Evolutionary conservation across 2,888 invertebrate genomes (phyloP).

Genomic region (Keiferia lycopersicella): DNA sequence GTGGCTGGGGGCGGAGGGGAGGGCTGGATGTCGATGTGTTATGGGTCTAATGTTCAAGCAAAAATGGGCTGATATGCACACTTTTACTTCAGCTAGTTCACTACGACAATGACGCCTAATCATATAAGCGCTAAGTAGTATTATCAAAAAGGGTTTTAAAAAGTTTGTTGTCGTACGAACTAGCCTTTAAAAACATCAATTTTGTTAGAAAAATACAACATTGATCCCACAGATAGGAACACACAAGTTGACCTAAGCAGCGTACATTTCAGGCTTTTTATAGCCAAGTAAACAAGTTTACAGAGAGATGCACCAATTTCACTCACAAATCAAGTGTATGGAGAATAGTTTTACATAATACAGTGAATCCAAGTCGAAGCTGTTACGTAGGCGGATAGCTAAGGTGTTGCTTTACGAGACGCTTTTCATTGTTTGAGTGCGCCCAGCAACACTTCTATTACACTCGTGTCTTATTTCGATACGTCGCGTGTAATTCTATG

Average conservation of each 20-base stretch:
- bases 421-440: not conserved
- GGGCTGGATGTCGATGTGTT: constrained; percentile 28
- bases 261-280: not conserved
- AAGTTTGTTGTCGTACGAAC: not conserved
- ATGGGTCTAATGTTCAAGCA: constrained; percentile 21
- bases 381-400: not conserved
- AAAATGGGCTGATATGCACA: constrained; percentile 3
- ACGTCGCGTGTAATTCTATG: not conserved
- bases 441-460: constrained; percentile 13
- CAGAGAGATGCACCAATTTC: not conserved
- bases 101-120: not conserved
- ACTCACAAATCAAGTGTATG: not conserved
- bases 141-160: not conserved
- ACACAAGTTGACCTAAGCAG: constrained; percentile 1
- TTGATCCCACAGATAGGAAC: constrained; percentile 3
- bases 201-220: constrained; percentile 18
- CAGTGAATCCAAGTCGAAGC: not conserved
- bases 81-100: constrained; percentile 2
- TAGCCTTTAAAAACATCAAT: constrained; percentile 9
- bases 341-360: not conserved
- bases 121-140: too few relatives aligned
- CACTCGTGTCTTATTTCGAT: not conserved
- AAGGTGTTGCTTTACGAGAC: constrained; percentile 15
- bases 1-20: not conserved
- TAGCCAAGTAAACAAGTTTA: not conserved